These are phyloP conservation scores for Pseudochirops cupreus DNA, from an alignment of 2,797 vertebrate genomes.

Conservation along the genomic window DNA sequence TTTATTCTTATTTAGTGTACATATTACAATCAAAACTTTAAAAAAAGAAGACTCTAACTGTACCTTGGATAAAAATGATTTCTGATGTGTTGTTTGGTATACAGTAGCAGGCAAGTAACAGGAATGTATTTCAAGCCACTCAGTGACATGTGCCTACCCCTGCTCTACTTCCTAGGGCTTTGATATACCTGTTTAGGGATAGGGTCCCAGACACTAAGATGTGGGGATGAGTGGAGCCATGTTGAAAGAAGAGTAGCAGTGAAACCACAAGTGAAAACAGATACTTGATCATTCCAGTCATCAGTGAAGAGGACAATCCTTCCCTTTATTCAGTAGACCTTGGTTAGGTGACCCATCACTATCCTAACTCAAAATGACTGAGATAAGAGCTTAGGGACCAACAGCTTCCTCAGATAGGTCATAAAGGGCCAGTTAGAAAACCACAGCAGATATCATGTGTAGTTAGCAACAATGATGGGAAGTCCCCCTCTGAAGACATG, in stretches of 20 bases:
- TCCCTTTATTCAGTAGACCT: background rate
- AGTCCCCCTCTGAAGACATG: background rate
- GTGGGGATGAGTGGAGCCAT: background rate
- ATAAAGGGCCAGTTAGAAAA: background rate
- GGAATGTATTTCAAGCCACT: background rate
- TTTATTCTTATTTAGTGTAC: background rate
- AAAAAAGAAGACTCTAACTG: background rate
- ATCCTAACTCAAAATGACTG: background rate
- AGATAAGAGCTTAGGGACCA: background rate
- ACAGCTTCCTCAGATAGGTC: background rate
- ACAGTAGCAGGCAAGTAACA: background rate
- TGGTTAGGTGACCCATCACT: background rate
- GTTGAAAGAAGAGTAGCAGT: background rate
- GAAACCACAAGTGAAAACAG: background rate
- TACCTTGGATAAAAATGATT: background rate
- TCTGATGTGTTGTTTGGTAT: background rate
- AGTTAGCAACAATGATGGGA: background rate
- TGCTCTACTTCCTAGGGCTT: background rate
- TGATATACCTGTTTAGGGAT: background rate
- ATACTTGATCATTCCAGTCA: background rate
- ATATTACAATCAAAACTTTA: background rate
- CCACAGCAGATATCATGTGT: background rate
- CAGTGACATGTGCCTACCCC: background rate
- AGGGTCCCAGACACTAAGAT: background rate
- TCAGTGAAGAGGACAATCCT: background rate